A percentile compares a stretch with the other conserved stretches of the same genome.
Evolutionary conservation across 2,888 invertebrate species (phyloP).

Genomic region (Chironomus riparius): DNA sequence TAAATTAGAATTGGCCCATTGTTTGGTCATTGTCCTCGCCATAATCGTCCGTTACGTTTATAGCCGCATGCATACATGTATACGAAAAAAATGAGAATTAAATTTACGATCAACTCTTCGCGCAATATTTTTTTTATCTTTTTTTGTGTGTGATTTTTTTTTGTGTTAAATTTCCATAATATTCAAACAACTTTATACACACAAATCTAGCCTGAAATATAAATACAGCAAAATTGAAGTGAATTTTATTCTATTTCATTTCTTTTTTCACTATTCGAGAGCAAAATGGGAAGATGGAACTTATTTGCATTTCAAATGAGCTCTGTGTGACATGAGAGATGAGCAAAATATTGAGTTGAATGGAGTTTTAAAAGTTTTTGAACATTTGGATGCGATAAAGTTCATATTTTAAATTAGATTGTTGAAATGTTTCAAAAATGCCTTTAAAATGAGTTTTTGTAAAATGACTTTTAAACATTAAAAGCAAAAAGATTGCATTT

Average conservation of each 20-base stretch:
- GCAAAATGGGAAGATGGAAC: slow-evolving; percentile 1
- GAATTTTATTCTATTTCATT: not conserved
- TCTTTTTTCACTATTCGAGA: too few relatives aligned
- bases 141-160: not conserved
- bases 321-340: too few relatives aligned
- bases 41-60: not conserved
- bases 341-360: too few relatives aligned
- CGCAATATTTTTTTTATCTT: not conserved
- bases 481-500: too few relatives aligned
- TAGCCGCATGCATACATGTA: not conserved
- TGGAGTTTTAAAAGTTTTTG: too few relatives aligned
- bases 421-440: too few relatives aligned
- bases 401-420: too few relatives aligned
- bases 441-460: too few relatives aligned
- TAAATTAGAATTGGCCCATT: slow-evolving; percentile 6
- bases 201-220: not conserved
- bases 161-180: not conserved
- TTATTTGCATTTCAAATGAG: slow-evolving; percentile 22
- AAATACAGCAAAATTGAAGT: not conserved
- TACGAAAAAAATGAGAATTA: not conserved
- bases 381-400: too few relatives aligned
- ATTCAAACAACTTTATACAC: not conserved
- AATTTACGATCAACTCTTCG: not conserved
- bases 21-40: slow-evolving; percentile 18
- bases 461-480: too few relatives aligned